phyloP scores from a whole-genome alignment of 2,113 vertebrate genomes.

The Indri indri region DNA sequence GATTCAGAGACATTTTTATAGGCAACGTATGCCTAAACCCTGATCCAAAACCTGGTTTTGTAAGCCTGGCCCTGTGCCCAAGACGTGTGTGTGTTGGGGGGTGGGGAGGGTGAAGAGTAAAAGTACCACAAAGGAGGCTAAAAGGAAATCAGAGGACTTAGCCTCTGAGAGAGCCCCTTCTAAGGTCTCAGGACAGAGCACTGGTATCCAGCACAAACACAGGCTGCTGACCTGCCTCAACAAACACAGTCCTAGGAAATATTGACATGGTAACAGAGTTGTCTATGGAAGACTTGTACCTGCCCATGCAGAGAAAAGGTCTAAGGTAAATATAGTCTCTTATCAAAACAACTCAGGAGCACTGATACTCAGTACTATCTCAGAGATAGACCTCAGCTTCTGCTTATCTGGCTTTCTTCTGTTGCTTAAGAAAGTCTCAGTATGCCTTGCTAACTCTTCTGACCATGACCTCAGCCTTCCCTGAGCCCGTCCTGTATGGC shows the following conservation, averaged over 20 bases:
- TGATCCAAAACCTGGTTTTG: slow-evolving; percentile 41
- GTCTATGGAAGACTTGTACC: not conserved
- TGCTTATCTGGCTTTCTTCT: not conserved
- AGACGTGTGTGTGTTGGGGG: not conserved
- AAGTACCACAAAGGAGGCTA: not conserved
- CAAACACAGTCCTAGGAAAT: not conserved
- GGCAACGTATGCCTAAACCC: not conserved
- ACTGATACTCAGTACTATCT: not conserved
- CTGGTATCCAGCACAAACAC: not conserved
- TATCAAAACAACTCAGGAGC: not conserved
- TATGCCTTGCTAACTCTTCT: not conserved
- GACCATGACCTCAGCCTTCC: not conserved
- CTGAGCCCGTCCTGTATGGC: not conserved
- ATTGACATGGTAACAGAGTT: not conserved
- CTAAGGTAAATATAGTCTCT: not conserved
- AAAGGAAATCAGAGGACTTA: not conserved
- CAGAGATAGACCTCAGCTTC: not conserved
- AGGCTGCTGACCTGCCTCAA: not conserved
- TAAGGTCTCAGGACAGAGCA: not conserved
- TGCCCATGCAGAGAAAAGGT: not conserved
- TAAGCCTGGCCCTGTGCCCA: slow-evolving; percentile 20
- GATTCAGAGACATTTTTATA: slow-evolving; percentile 22
- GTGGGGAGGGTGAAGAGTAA: not conserved
- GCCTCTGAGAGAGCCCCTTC: not conserved
- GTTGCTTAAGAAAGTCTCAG: not conserved